Evolutionary conservation across 2,797 vertebrate species (phyloP), one percentile per base, ranked within the genome.

Genomic region (Macrochelys suwanniensis): DNA sequence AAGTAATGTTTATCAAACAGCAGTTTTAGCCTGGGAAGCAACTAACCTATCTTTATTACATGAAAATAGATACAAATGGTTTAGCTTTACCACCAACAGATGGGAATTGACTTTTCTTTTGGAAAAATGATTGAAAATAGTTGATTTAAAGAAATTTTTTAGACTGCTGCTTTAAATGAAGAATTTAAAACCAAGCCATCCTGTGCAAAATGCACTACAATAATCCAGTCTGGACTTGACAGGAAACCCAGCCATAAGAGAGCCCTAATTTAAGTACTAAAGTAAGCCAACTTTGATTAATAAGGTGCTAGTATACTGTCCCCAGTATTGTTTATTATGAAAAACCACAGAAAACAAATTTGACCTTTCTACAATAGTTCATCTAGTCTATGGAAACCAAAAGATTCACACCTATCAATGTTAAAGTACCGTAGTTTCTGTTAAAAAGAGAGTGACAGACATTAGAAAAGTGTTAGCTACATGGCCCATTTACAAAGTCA

Each of bases 1-100:
- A 97, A 97, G 88, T 26, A 3, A 51, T 95, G 94, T 96, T 97
- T 96, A 97, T 84, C 91, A 88, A 89, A 89, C 88, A 96, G 93
- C 94, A 89, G 82, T 89, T 57, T 21, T 86, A 90, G 92, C 94
- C 80, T 0, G 84, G 94, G 96, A 97, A 93, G 92, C 3, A 77
- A 84, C 12, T 93, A 94, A 10, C 90, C 92, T 90, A 83, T 95
- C 90, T 94, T 6, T 84, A 83, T 53, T 0, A 0, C 82, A 84
- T 23, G 33, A 5, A 54, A 92, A 33, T 45, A 90, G 74, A 82
- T 13, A 84, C 0, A 0, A 0, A 16, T 4, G 25, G 1, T 2
- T 74, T 65, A 76, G 3, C 54, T 21, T 7, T 3, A 77, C 23
- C 23, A 47, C 23, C 45, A 76, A 47, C 42, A 76, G 33, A 5